Base-by-base conservation (phyloP, 2,797 vertebrate genomes). In the Melanotaenia nigrans region DNA sequence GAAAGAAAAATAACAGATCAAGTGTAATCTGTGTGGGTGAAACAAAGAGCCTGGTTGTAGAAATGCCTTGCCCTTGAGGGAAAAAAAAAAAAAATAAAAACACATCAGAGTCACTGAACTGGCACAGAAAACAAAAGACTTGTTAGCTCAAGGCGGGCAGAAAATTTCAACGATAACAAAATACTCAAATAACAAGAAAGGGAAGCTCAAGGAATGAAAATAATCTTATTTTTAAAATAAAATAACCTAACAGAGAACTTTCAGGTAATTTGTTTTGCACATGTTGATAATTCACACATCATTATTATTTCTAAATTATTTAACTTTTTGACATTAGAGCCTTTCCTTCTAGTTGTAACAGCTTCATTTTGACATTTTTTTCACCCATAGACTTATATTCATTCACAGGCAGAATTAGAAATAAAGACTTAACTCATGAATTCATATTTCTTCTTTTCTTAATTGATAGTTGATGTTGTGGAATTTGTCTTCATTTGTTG, bases 161-260 rank as follows among this genome's bases (percentile, higher is more conserved):
- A 85, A 81, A 78, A n/a, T 57, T 78, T 79, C 56, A 80, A 63
- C 76, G 57, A 73, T 77, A 67, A 77, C 47, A 66, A 77, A 72
- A 69, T 75, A 45, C 53, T 57, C 55, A 84, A 84, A 87, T 73
- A 58, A 69, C 68, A 75, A 62, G 59, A 79, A 75, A 70, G 25
- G 22, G 18, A 53, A 74, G 57, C 25, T 54, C 14, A 22, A 28
- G 36, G 18, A 66, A 62, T 57, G 24, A 72, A 73, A 81, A 53
- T 73, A 74, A 70, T 12, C 18, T 24, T 66, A 30, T 30, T 30
- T 30, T 30, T 30, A 30, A 30, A 30, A 30, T 30, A 30, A 30
- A 30, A 30, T 30, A 30, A 30, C 30, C 72, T n/a, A 53, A 65
- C 20, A 33, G 4, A 54, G 25, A 59, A 35, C 55, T 42, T 66